Evolutionary conservation across 2,888 invertebrate genomes (phyloP), one percentile per base, ranked within the genome.

Genomic region (Aporophyla nigra): DNA sequence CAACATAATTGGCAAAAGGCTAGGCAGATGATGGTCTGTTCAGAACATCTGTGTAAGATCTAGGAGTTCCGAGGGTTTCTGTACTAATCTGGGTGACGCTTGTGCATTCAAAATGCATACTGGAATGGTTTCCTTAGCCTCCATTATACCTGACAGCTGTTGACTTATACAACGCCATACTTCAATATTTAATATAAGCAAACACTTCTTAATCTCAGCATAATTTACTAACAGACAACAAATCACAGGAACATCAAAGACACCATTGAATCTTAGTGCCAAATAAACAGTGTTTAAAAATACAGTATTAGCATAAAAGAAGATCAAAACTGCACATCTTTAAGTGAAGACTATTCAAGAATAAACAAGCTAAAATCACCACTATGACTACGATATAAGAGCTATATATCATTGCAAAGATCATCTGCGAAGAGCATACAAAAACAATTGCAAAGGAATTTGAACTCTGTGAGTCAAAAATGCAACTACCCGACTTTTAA

Each of bases 171-270:
- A 24, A 51, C 21, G 21, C 43, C 16, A 43, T 14, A 40, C 12
- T 74, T 27, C 6, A 27, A 63, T 19, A 1, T 49, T 10, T 27
- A 62, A 56, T 5, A 10, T 33, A 14, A 51, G 0, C 46, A 46
- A 49, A 67, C 49, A 82, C 24, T 56, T 67, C 14, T 51, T 0
- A 0, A 5, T 33, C 67, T 76, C 78, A 82, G 82, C 62, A 82
- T 78, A 82, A 63, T 76, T 67, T 5, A 67, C 9, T 24, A 2
- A 82, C 43, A 54, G 14, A 14, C 2, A n/a, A 46, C 33, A 4
- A n/a, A 5, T 5, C 7, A 24, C 53, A 59, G 9, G 24, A 40
- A 71, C 19, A 21, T 43, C 14, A 27, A 33, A n/a, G 6, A 65
- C 21, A n/a, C 53, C 14, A 19, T 19, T 53, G 12, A 62, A 67